Evolutionary conservation across 2,797 vertebrate species (phyloP).

Genomic region (Coilia nasus): DNA sequence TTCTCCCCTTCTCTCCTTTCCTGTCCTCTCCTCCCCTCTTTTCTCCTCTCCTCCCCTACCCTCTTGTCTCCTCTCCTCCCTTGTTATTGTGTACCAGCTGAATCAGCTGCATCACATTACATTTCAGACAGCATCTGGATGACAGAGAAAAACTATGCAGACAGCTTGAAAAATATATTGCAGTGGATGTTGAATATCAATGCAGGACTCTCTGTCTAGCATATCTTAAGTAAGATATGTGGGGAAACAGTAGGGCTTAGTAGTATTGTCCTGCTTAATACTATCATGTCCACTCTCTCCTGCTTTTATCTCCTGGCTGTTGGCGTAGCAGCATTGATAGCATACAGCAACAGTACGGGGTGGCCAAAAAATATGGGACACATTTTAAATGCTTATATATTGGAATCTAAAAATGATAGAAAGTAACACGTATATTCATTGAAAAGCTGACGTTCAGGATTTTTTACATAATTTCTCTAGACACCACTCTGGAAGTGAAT

Average conservation of each 20-base stretch:
- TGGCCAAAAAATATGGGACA: no score
- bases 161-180: background rate
- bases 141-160: background rate
- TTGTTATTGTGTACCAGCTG: background rate
- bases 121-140: background rate
- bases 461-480: no score
- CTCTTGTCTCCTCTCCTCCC: no score
- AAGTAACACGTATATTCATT: no score
- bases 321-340: background rate
- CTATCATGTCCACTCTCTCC: background rate
- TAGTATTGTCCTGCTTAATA: background rate
- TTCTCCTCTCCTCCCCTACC: no score
- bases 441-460: no score
- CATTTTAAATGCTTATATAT: no score
- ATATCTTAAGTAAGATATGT: background rate
- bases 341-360: background rate
- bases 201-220: background rate
- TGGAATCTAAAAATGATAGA: no score
- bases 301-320: background rate
- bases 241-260: background rate
- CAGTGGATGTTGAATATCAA: background rate
- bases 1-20: no score
- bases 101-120: background rate
- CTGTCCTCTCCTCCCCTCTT: no score
- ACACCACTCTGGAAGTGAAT: no score